phyloP scores from a whole-genome alignment of 53 echinoderm and acorn worm species.

The Pentamera pediparva region DNA sequence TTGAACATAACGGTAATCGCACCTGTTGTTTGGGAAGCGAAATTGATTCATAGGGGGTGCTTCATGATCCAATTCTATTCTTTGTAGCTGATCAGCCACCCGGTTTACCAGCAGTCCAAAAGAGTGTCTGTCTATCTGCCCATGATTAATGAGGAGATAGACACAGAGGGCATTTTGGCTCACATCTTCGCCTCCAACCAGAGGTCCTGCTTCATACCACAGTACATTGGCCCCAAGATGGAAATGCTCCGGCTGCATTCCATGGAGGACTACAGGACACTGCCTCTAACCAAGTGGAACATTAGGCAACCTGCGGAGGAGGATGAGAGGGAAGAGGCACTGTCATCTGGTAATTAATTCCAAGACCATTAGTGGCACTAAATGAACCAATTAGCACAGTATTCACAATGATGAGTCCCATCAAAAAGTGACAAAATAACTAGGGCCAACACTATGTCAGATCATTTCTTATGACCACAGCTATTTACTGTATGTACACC shows the following conservation, averaged over 20 bases:
- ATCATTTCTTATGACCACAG: no score
- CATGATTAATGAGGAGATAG: conserved; percentile 73
- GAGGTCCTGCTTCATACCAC: conserved; percentile 78
- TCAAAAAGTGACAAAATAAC: no score
- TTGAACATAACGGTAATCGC: no score
- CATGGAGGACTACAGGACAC: conserved; percentile 79
- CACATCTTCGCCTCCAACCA: conserved; percentile 78
- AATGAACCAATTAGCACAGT: no score
- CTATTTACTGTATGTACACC: no score
- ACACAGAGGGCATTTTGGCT: conserved; percentile 63
- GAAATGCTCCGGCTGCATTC: conserved; percentile 81
- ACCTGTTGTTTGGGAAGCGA: no score
- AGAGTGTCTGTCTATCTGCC: conserved; percentile 77
- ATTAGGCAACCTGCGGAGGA: conserved; percentile 92
- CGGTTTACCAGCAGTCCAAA: conserved; percentile 71
- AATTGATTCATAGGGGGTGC: neutral
- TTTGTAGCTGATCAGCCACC: conserved; percentile 66
- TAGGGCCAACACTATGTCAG: no score
- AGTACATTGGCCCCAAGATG: conserved; percentile 97
- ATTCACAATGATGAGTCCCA: no score
- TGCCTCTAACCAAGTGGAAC: conserved; percentile 96
- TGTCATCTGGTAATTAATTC: conserved; percentile 63
- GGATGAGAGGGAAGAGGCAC: conserved; percentile 82
- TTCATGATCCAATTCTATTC: neutral
- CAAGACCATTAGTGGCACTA: no score